Base-by-base conservation (phyloP, 2,797 vertebrate species). In the Amblyopsis hoosieri region DNA sequence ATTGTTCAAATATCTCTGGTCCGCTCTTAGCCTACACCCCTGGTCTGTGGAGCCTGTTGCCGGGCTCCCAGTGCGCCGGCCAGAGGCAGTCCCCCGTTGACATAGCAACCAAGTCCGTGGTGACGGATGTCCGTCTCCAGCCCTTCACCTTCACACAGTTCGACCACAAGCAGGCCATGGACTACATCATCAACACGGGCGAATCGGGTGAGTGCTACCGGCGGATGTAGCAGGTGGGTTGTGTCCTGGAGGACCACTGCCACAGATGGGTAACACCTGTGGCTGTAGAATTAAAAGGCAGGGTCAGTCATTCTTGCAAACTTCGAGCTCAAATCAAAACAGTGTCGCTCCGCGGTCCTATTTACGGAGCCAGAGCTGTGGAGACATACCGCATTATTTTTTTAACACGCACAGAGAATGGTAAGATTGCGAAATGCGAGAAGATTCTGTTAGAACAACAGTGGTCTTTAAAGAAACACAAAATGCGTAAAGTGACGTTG, bases 11-110 rank as follows among this genome's bases (percentile, higher is more conserved):
- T 5, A n/a, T 8, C 8, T 37, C 33, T 37, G 33, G 33, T 37
- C 5, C 8, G 9, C 9, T 37, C 10, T 8, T 54, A 91, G 89
- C 14, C 0, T 37, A 53, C 55, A 33, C 0, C 1, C 73, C 70
- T 0, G n/a, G 63, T 4, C 2, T 54, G 0, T 90, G 89, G 90
- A 0, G 37, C 14, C 5, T 29, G 1, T 54, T 92, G 42, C 57
- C 66, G 3, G 0, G 54, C 0, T 69, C 84, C 7, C 1, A 56
- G 2, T 90, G 88, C 8, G 69, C 1, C 0, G 75, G 71, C 0
- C 0, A 66, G 1, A 23, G 8, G 0, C 90, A 92, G 72, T 92
- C 90, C 11, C 90, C 89, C 1, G n/a, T 91, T 33, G 54, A 89
- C 70, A 90, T 89, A 1, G 23, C 72, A 2, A 64, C 57, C 0